Evolutionary conservation across 1,140 invertebrate species (phyloP), one percentile per base, ranked within the genome.

Genomic region (Meloidogyne hapla): DNA sequence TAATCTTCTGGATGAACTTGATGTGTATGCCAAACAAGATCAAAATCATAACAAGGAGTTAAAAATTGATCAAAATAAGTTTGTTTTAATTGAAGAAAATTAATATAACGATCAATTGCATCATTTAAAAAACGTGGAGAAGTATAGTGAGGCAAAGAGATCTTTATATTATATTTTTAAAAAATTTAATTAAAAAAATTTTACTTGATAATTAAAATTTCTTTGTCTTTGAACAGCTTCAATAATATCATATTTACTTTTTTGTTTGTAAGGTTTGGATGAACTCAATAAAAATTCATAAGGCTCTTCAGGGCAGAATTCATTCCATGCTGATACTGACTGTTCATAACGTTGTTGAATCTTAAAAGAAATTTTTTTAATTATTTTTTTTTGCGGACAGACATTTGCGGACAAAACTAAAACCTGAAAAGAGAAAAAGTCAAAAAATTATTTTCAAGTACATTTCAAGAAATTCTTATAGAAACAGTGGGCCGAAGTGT

Each of bases 31-130:
- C 89, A 90, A 28, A 89, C 84, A 25, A 89, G 73, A 78, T 90
- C 88, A 78, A 88, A 89, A 76, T 89, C 89, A 73, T 90, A 90
- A 80, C 89, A 90, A 0, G 89, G 89, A 2, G 89, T 89, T 18
- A 90, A 80, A 77, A 89, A 90, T 28, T 83, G 79, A 26, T 88
- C 87, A 10, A 85, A 78, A 76, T 89, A 86, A 8, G 83, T 79
- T 68, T 83, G 80, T 65, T 80, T 90, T 23, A 90, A 76, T 72
- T 85, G 85, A 4, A 90, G 75, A 79, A 89, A 90, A 77, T 89
- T 89, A 70, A 88, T 85, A 80, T 90, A 90, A 10, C 89, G 83
- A n/a, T 84, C 75, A 21, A 89, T 74, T 15, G 87, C 87, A 62
- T 84, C 84, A 26, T 83, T 79, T 8, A 90, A 78, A 75, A 89